Conservation (phyloP, 2,888 invertebrate genomes). For the Steinernema hermaphroditum region DNA sequence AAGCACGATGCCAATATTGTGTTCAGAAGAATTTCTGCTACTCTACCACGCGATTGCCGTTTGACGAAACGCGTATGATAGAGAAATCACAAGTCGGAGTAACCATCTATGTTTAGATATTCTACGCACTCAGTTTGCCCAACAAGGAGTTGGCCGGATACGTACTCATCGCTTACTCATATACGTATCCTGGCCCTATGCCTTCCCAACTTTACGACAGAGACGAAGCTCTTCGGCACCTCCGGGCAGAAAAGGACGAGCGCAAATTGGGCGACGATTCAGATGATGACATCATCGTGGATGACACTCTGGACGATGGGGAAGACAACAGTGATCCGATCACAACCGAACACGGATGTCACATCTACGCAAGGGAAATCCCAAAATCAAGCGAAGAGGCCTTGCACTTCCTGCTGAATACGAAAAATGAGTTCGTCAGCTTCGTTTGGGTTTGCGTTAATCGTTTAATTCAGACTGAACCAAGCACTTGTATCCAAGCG, state of each 20-base stretch:
- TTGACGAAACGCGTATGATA: background rate
- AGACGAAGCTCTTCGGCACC: background rate
- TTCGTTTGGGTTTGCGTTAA: background rate
- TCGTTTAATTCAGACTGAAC: background rate
- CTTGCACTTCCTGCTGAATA: background rate
- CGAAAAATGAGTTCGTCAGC: background rate
- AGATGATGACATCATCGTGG: conserved; percentile 15
- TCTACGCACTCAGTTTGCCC: conserved; percentile 10
- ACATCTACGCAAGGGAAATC: conserved; percentile 5
- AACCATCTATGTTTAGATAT: background rate
- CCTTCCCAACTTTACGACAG: conserved; percentile 2
- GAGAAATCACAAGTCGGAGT: background rate
- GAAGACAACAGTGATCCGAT: background rate
- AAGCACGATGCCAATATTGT: background rate
- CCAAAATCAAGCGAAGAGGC: conserved; percentile 19
- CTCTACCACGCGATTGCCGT: conserved; percentile 4
- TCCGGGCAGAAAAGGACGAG: background rate
- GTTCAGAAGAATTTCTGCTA: background rate
- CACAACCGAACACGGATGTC: background rate
- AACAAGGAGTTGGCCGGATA: conserved; percentile 1
- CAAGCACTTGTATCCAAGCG: background rate
- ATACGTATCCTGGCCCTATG: conserved; percentile 16
- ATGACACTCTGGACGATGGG: background rate
- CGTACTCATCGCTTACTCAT: conserved; percentile 5
- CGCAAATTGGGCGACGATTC: background rate